phyloP scores from a whole-genome alignment of 2,888 invertebrate species.

The Folsomia candida region DNA sequence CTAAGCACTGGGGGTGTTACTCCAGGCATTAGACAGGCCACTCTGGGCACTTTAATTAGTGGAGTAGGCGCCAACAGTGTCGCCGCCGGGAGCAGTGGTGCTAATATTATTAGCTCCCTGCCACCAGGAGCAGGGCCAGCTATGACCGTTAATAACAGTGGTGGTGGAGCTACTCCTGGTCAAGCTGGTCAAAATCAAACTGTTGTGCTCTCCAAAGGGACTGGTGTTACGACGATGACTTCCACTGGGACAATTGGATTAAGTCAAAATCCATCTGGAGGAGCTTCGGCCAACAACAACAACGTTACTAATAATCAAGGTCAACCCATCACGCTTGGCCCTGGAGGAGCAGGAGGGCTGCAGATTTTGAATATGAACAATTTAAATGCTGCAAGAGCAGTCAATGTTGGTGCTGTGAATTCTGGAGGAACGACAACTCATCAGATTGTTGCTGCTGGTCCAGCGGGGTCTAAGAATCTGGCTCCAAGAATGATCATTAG shows the following conservation, averaged over 20 bases:
- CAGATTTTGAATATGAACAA: slow-evolving; percentile 47
- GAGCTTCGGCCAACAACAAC: background rate
- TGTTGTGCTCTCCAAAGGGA: slow-evolving; percentile 22
- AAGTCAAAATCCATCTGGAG: background rate
- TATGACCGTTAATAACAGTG: slow-evolving; percentile 30
- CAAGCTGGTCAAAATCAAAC: slow-evolving; percentile 24
- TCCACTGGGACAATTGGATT: slow-evolving; percentile 13
- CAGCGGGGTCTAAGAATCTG: slow-evolving; percentile 71
- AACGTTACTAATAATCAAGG: slow-evolving; percentile 10
- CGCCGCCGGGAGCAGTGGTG: background rate
- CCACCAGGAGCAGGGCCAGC: background rate
- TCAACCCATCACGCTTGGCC: slow-evolving; percentile 27
- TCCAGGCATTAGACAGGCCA: slow-evolving; percentile 6
- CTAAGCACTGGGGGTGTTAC: background rate
- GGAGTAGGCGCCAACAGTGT: background rate
- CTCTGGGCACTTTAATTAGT: background rate
- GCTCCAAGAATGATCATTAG: slow-evolving; percentile 80
- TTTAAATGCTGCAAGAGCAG: slow-evolving; percentile 40
- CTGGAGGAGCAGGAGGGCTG: slow-evolving; percentile 43
- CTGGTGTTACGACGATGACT: slow-evolving; percentile 26
- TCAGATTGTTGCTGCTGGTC: slow-evolving; percentile 61
- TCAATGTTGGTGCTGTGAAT: slow-evolving; percentile 39
- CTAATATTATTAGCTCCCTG: background rate
- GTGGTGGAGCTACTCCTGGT: slow-evolving; percentile 15
- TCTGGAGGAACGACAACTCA: slow-evolving; percentile 36